Evolutionary conservation across 2,113 vertebrate species (phyloP), one percentile per base, ranked within the genome.

Genomic region (Capra hircus): DNA sequence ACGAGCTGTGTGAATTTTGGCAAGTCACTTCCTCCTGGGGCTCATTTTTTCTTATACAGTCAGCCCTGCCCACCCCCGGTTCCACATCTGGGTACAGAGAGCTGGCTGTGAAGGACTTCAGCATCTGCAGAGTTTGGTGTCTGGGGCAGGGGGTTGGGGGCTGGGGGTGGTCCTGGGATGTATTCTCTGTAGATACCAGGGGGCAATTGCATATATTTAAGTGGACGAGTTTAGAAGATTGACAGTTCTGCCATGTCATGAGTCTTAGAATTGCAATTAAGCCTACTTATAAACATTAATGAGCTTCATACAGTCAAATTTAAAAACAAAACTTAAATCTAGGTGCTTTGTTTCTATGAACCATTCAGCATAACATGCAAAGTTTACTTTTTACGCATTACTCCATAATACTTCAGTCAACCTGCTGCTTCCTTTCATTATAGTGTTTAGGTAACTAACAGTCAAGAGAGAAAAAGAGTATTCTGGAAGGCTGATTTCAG

Each of bases 401-500:
- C 80, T 98, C 95, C 78, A 4, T 87, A 97, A 64, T 53, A 36
- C 95, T 91, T 97, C 84, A 4, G 8, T 96, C 97, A 95, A 94
- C 45, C 53, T 97, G 90, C 83, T 53, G 2, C 90, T 98, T 97
- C 96, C 60, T 98, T 98, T 97, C 92, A 43, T 84, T 81, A 36
- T 87, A 88, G 36, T 98, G 96, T 98, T 97, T 91, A 52, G 85
- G 53, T 91, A 88, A 52, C 92, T 90, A 43, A 59, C 55, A 82
- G 88, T 91, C 97, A 97, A 95, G 97, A 97, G 94, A 92, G 96
- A 94, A 98, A 59, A 95, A 88, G 74, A 94, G 84, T 94, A 94
- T 98, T 98, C 96, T 95, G 97, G 88, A 98, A 98, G 98, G 98
- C 92, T 96, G 96, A 77, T 98, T 98, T 97, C 96, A 94, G 62